These are phyloP conservation scores for Orius insidiosus DNA, from an alignment of 1,140 invertebrate genomes.

Conservation along the genomic window DNA sequence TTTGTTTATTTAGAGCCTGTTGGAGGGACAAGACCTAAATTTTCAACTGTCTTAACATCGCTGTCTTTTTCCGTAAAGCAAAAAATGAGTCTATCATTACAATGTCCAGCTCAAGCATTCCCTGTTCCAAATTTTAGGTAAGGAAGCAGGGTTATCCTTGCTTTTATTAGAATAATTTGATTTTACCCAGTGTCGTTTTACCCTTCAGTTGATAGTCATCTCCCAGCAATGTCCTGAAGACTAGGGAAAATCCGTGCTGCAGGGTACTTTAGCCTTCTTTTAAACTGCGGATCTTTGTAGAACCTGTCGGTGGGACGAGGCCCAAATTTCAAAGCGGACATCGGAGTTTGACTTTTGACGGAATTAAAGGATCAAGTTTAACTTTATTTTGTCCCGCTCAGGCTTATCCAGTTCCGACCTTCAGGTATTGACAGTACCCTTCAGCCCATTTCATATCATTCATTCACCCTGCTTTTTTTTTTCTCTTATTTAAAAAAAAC, in stretches of 20 bases:
- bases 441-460: background rate
- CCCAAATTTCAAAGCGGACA: slow-evolving; percentile 34
- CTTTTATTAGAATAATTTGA: slow-evolving; percentile 34
- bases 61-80: slow-evolving; percentile 19
- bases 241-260: background rate
- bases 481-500: too few relatives aligned
- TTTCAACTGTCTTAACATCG: slow-evolving; percentile 31
- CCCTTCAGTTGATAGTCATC: slow-evolving; percentile 1
- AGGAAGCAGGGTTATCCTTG: background rate
- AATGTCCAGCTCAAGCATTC: slow-evolving; percentile 30
- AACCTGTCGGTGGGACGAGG: slow-evolving; percentile 33
- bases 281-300: slow-evolving; percentile 23
- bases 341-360: slow-evolving; percentile 24
- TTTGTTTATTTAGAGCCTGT: slow-evolving; percentile 28
- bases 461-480: background rate
- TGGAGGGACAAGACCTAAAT: slow-evolving; percentile 33
- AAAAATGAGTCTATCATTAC: slow-evolving; percentile 18
- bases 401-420: slow-evolving; percentile 45
- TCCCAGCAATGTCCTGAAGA: slow-evolving; percentile 35
- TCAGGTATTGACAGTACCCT: slow-evolving; percentile 34
- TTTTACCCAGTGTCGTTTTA: slow-evolving; percentile 38
- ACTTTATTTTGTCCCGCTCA: slow-evolving; percentile 46
- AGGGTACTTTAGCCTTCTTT: slow-evolving; percentile 29
- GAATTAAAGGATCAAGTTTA: slow-evolving; percentile 27
- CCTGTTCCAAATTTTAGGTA: slow-evolving; percentile 46